phyloP scores from a whole-genome alignment of 2,888 invertebrate genomes.

The Molorchus minor region DNA sequence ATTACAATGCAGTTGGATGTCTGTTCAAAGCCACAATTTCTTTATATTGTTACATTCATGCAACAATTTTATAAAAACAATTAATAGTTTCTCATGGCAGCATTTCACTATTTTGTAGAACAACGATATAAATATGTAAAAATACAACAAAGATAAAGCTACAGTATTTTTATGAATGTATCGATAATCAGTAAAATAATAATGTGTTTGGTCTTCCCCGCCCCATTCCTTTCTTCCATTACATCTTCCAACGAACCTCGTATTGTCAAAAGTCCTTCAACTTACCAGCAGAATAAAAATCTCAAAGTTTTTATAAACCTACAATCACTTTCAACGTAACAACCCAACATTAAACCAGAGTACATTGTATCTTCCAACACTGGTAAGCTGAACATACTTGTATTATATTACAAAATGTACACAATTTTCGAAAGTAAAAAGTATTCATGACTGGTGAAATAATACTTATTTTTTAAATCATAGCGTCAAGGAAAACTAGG shows the following conservation, averaged over 20 bases:
- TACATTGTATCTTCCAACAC: slow-evolving; percentile 14
- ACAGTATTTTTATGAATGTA: too few relatives aligned
- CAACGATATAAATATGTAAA: too few relatives aligned
- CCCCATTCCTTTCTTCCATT: slow-evolving; percentile 8
- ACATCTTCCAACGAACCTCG: slow-evolving; percentile 29
- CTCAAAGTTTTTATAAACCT: slow-evolving; percentile 5
- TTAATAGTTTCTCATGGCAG: too few relatives aligned
- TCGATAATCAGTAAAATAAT: too few relatives aligned
- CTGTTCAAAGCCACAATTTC: too few relatives aligned
- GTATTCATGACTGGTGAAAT: slow-evolving; percentile 31
- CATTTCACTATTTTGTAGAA: too few relatives aligned
- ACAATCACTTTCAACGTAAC: slow-evolving; percentile 20
- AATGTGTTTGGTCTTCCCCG: too few relatives aligned
- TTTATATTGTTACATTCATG: too few relatives aligned
- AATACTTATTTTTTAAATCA: slow-evolving; percentile 41
- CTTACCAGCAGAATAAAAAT: slow-evolving; percentile 30
- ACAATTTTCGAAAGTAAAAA: slow-evolving; percentile 13
- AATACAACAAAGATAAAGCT: too few relatives aligned
- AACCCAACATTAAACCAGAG: slow-evolving; percentile 12
- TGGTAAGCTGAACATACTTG: slow-evolving; percentile 25
- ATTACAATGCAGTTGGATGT: too few relatives aligned
- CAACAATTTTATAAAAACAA: too few relatives aligned
- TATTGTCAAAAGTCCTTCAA: slow-evolving; percentile 41
- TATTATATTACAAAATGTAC: slow-evolving; percentile 25
- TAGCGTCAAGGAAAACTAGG: slow-evolving; percentile 52